A percentile compares a stretch with the other conserved stretches of the same genome.
phyloP scores from a whole-genome alignment of 2,113 vertebrate genomes.

The Hemibagrus wyckioides region DNA sequence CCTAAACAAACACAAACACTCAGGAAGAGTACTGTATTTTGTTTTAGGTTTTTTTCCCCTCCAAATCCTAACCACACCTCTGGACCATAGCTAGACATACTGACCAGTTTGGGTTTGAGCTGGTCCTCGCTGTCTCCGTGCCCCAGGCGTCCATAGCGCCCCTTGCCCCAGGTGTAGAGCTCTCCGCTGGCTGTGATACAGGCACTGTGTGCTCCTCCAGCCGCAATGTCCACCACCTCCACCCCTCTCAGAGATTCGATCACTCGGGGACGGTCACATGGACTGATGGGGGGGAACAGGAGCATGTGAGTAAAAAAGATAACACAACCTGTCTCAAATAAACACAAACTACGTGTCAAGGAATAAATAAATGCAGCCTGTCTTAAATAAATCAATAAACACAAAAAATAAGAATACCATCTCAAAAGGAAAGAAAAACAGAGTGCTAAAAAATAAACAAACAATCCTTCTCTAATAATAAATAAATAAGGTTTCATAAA shows the following conservation, averaged over 20 bases:
- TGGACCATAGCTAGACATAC: not conserved
- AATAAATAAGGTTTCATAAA: too few relatives aligned
- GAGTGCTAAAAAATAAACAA: not conserved
- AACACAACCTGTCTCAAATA: not conserved
- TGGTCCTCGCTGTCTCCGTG: conserved; percentile 98
- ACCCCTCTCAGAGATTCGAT: conserved; percentile 93
- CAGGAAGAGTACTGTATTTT: not conserved
- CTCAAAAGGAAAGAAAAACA: not conserved
- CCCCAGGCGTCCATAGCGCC: conserved; percentile 91
- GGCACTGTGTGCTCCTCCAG: conserved; percentile 94
- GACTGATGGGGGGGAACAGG: conserved; percentile 70
- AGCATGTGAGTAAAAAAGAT: not conserved
- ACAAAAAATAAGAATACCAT: not conserved
- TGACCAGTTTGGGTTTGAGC: conserved; percentile 93
- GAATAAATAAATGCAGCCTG: not conserved
- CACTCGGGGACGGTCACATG: conserved; percentile 95
- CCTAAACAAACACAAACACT: not conserved
- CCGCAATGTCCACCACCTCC: conserved; percentile 94
- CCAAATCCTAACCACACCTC: not conserved
- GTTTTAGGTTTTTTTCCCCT: not conserved
- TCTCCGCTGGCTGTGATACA: conserved; percentile 94
- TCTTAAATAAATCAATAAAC: not conserved
- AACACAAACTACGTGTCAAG: not conserved
- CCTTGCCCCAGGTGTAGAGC: conserved; percentile 98
- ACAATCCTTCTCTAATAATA: too few relatives aligned